These are phyloP conservation scores for Pseudotriccus pelzelni DNA, from an alignment of 2,797 vertebrate genomes.

Conservation along the genomic window DNA sequence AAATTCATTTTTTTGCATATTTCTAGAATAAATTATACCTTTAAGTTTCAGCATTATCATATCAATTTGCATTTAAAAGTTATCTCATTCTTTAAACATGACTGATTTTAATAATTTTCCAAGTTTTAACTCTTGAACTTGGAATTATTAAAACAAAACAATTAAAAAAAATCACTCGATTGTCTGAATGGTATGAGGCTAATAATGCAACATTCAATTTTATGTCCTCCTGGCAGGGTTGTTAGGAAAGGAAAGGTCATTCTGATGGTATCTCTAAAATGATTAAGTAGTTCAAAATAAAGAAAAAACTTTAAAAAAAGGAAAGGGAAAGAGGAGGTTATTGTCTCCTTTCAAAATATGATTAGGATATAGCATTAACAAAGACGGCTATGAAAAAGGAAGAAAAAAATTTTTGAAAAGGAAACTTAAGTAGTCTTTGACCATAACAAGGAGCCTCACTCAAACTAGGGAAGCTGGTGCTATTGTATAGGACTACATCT, in stretches of 20 bases:
- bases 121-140: constrained; percentile 13
- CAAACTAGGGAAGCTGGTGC: not conserved
- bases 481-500: not conserved
- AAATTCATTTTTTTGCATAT: not conserved
- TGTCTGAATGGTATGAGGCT: not conserved
- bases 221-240: not conserved
- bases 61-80: constrained; percentile 39
- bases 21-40: constrained; percentile 4
- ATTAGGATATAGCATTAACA: not conserved
- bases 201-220: not conserved
- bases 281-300: not conserved
- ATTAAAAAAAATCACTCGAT: not conserved
- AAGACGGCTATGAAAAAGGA: not conserved
- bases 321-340: not conserved
- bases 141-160: not conserved
- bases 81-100: constrained; percentile 32
- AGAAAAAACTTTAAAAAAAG: not conserved
- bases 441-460: not conserved
- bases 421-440: not conserved
- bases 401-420: not conserved
- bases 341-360: not conserved
- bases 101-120: constrained; percentile 21
- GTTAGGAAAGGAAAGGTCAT: not conserved
- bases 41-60: not conserved
- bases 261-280: not conserved